phyloP scores from a whole-genome alignment of 2,113 vertebrate species.

The Xiphorhynchus elegans region DNA sequence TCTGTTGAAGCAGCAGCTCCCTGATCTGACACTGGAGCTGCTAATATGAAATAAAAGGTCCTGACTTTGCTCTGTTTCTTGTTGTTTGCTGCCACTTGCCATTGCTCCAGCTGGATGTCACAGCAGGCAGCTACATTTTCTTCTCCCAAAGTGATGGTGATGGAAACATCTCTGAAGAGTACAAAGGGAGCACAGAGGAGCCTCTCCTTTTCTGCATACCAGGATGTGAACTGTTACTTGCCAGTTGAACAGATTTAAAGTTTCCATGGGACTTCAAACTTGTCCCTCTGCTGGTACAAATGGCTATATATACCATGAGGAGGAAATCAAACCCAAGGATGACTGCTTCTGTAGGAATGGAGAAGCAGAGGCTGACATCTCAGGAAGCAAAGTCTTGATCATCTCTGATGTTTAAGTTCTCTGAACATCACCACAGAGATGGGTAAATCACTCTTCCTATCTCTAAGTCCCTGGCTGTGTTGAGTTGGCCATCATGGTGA shows the following conservation, averaged over 20 bases:
- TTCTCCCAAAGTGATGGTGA: not conserved
- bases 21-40: not conserved
- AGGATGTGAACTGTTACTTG: not conserved
- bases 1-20: not conserved
- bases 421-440: not conserved
- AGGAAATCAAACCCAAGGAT: not conserved
- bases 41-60: not conserved
- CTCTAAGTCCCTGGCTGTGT: not conserved
- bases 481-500: fast-evolving
- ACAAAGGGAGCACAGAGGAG: not conserved
- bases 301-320: no score
- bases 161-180: not conserved
- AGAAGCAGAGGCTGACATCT: not conserved
- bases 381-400: not conserved
- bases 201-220: not conserved
- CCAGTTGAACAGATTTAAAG: not conserved
- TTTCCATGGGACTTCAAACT: not conserved
- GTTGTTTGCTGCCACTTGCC: not conserved
- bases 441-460: not conserved
- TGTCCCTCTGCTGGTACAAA: not conserved
- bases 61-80: not conserved
- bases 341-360: not conserved
- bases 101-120: not conserved
- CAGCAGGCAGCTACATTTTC: not conserved
- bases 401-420: not conserved